Percentiles rank a stretch among this genome's conserved stretches.
Evolutionary conservation across 2,113 vertebrate genomes (phyloP).

Genomic region (Cavia aperea): DNA sequence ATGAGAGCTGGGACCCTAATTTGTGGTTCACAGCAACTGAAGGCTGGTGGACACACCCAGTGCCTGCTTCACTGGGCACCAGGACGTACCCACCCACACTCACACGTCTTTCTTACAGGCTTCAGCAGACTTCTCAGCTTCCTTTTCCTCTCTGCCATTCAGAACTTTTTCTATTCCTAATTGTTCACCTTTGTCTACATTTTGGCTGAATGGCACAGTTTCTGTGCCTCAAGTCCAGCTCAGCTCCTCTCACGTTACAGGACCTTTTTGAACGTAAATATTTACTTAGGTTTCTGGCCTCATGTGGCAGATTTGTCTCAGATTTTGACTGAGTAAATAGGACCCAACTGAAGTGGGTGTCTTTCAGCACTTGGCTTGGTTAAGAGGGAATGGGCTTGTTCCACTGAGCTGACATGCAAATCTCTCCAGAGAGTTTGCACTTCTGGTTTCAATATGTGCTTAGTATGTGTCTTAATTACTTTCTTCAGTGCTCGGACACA

Average conservation of each 20-base stretch:
- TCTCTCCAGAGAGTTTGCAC: neutral
- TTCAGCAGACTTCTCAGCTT: fast-evolving
- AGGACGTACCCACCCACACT: fast-evolving
- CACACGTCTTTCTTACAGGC: fast-evolving
- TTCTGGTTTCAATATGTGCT: neutral
- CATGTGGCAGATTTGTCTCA: neutral
- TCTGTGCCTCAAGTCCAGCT: neutral
- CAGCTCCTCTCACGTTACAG: neutral
- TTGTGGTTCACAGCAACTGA: neutral
- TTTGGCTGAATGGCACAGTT: neutral
- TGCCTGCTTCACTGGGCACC: fast-evolving
- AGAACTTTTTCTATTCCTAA: fast-evolving
- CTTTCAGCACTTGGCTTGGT: neutral
- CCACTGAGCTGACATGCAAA: fast-evolving
- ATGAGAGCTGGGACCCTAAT: fast-evolving
- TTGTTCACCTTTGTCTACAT: neutral
- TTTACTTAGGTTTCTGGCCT: neutral
- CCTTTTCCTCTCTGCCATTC: neutral
- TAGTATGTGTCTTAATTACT: neutral
- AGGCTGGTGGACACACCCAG: fast-evolving
- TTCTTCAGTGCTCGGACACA: neutral
- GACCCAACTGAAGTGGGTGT: neutral
- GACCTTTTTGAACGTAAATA: neutral
- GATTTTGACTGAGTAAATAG: neutral
- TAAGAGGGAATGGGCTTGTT: neutral